A percentile compares a stretch with the other conserved stretches of the same genome.
Evolutionary conservation across 2,797 vertebrate species (phyloP).

Genomic region (Anolis apletophallus): DNA sequence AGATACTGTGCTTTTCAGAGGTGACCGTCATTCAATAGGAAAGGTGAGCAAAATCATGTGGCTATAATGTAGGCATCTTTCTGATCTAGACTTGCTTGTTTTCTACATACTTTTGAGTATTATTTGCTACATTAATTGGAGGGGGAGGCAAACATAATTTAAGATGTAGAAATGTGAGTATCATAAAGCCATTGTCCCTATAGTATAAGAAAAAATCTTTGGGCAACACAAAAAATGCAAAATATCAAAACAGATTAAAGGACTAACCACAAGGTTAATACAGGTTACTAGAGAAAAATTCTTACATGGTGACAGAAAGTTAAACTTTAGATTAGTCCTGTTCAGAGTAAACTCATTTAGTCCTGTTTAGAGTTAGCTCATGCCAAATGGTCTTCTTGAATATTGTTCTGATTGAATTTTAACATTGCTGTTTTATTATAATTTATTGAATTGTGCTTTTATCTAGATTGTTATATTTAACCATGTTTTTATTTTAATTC

Average conservation of each 20-base stretch:
- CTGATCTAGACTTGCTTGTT: background rate
- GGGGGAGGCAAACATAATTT: background rate
- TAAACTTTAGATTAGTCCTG: background rate
- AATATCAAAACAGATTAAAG: background rate
- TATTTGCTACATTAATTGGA: background rate
- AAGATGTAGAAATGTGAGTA: background rate
- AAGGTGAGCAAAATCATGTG: slow-evolving; percentile 81
- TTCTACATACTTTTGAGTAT: background rate
- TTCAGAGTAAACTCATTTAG: background rate
- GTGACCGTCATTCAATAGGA: slow-evolving; percentile 84
- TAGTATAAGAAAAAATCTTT: background rate
- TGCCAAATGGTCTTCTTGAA: no score
- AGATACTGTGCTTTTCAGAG: slow-evolving; percentile 90
- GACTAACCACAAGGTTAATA: no score
- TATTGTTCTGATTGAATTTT: no score
- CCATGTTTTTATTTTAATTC: no score
- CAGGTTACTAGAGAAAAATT: background rate
- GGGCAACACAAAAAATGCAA: background rate
- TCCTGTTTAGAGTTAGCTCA: background rate
- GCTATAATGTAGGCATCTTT: background rate
- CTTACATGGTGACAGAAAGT: background rate
- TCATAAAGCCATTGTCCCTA: background rate
- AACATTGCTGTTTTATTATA: no score
- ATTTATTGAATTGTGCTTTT: no score
- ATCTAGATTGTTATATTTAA: no score